phyloP scores from a whole-genome alignment of 2,797 vertebrate genomes.

The Enteromius argenteus region DNA sequence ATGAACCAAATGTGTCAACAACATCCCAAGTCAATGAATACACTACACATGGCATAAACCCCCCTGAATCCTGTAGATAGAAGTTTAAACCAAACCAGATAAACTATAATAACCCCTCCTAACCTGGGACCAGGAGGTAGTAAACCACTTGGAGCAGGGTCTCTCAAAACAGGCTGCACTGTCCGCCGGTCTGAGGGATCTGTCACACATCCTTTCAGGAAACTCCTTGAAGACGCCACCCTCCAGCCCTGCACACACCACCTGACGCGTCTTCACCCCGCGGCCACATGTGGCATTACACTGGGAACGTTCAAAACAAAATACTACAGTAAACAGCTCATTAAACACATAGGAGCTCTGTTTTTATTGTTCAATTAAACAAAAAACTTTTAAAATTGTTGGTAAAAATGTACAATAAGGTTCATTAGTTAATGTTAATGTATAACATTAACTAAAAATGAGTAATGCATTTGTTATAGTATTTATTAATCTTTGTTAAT shows the following conservation, averaged over 20 bases:
- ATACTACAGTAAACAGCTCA: background rate
- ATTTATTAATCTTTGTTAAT: background rate
- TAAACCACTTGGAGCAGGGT: slow-evolving; percentile 87
- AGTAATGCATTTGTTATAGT: background rate
- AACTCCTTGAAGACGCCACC: slow-evolving; percentile 82
- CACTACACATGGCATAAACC: background rate
- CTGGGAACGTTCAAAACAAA: slow-evolving; percentile 64
- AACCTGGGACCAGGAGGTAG: slow-evolving; percentile 90
- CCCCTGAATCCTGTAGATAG: background rate
- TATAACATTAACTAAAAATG: background rate
- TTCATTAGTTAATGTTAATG: background rate
- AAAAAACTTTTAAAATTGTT: background rate
- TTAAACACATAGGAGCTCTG: background rate
- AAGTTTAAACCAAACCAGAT: background rate
- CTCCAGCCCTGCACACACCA: slow-evolving; percentile 83
- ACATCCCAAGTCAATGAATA: background rate
- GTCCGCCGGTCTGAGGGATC: slow-evolving; percentile 73
- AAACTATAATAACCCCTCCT: slow-evolving; percentile 9
- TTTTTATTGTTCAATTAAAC: background rate
- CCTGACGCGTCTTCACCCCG: slow-evolving; percentile 75
- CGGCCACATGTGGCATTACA: slow-evolving; percentile 84
- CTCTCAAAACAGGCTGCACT: slow-evolving; percentile 82
- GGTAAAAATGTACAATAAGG: background rate
- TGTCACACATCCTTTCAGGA: slow-evolving; percentile 74
- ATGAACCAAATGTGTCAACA: background rate